These are phyloP conservation scores for Cyclophora punctaria DNA, from an alignment of 2,888 invertebrate species.

Conservation along the genomic window DNA sequence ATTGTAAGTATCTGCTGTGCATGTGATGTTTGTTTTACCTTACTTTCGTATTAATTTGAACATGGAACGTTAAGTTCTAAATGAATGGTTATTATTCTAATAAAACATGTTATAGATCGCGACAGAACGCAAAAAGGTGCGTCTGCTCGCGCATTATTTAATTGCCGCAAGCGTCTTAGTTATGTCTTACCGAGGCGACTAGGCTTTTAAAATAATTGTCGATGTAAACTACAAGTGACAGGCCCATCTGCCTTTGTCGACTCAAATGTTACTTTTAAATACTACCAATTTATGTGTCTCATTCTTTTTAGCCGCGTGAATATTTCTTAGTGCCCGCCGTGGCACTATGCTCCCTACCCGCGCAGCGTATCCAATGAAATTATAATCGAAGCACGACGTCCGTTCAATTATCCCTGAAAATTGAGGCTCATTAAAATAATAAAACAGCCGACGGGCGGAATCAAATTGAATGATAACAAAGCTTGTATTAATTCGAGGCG, in stretches of 20 bases:
- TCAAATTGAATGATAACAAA: constrained; percentile 75
- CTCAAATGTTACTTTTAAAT: constrained; percentile 1
- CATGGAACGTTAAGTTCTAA: no score
- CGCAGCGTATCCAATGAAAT: constrained; percentile 49
- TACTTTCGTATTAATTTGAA: no score
- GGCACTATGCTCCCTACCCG: constrained; percentile 21
- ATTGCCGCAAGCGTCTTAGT: constrained; percentile 3
- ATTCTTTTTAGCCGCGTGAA: background rate
- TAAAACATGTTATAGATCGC: background rate
- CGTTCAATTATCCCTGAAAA: constrained; percentile 72
- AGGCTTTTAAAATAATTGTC: constrained; percentile 9
- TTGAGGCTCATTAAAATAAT: constrained; percentile 74
- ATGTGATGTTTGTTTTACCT: no score
- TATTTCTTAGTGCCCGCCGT: constrained; percentile 5
- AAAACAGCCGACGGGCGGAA: constrained; percentile 67
- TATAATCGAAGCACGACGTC: constrained; percentile 62
- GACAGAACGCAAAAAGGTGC: constrained; percentile 5
- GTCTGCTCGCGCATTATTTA: constrained; percentile 1
- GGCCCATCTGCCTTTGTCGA: constrained; percentile 8
- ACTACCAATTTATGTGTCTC: background rate
- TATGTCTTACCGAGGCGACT: constrained; percentile 3
- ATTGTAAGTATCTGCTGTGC: no score
- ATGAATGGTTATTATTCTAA: no score
- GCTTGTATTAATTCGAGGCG: constrained; percentile 61
- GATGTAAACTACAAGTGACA: constrained; percentile 8